Base-by-base conservation (phyloP, 2,888 invertebrate species). In the Dioctria rufipes region DNA sequence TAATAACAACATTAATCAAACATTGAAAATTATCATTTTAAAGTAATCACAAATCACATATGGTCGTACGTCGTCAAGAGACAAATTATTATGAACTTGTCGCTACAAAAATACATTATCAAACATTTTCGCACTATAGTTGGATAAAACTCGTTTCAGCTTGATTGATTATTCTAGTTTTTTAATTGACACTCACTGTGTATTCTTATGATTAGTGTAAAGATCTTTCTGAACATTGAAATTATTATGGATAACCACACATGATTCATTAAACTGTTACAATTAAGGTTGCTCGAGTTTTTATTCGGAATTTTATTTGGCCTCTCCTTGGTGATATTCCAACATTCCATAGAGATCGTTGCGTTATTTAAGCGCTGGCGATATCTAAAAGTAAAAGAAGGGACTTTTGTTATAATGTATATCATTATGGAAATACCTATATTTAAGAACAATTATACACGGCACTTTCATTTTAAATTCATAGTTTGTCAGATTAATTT, bases 1-100 rank as follows among this genome's bases (percentile, higher is more conserved):
- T 69, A 51, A 69, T 69, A 69, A 69, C 69, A 9, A 51, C 51
- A 69, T 69, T 69, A 69, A 69, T 69, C 69, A 69, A 46, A 37
- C 25, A 25, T 9, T 51, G 69, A 69, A 49, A 69, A 69, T 25
- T 51, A 25, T 69, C 42, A 65, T 69, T 42, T 49, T 69, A 39
- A 49, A 37, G 69, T 69, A 39, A 39, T 37, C 25, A 37, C 61
- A 25, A 8, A 61, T 61, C 25, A 61, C 61, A 61, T 6, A 39
- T 3, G 61, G 4, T 11, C 11, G 54, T 61, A 61, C 51, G 51
- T 49, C 51, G 51, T 49, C 49, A 69, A 69, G 25, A 25, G 69
- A 51, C 49, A 69, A 51, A 69, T 69, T 65, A 11, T 42, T 69
- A 54, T 5, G 51, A 37, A 37, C 46, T 3, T 11, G 39, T 37